phyloP scores from a whole-genome alignment of 2,797 vertebrate species.

The Lophius americanus region DNA sequence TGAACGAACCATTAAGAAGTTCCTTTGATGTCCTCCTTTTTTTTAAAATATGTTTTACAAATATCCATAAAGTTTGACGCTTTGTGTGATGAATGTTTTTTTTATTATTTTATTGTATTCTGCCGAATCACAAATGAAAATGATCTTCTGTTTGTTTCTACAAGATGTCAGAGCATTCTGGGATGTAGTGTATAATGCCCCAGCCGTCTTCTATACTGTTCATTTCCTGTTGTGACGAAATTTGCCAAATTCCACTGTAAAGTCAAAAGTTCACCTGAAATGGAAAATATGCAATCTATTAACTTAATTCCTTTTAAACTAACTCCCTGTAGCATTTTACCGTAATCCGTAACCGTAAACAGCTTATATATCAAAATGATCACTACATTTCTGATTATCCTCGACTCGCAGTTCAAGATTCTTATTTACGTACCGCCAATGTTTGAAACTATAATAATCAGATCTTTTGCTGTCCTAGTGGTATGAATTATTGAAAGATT shows the following conservation, averaged over 20 bases:
- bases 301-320: background rate
- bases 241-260: too few relatives aligned
- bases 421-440: background rate
- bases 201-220: too few relatives aligned
- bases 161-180: too few relatives aligned
- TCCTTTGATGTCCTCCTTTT: too few relatives aligned
- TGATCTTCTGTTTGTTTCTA: too few relatives aligned
- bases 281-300: background rate
- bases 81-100: too few relatives aligned
- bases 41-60: too few relatives aligned
- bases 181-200: too few relatives aligned
- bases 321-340: background rate
- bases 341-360: background rate
- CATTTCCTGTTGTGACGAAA: background rate
- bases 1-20: too few relatives aligned
- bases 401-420: background rate
- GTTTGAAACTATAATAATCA: background rate
- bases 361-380: background rate
- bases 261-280: background rate
- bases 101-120: too few relatives aligned
- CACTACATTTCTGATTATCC: background rate
- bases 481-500: background rate
- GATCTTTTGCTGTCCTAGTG: background rate
- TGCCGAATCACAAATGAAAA: too few relatives aligned
- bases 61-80: too few relatives aligned